Evolutionary conservation across 2,888 invertebrate genomes (phyloP).

Genomic region (Callinectes sapidus): DNA sequence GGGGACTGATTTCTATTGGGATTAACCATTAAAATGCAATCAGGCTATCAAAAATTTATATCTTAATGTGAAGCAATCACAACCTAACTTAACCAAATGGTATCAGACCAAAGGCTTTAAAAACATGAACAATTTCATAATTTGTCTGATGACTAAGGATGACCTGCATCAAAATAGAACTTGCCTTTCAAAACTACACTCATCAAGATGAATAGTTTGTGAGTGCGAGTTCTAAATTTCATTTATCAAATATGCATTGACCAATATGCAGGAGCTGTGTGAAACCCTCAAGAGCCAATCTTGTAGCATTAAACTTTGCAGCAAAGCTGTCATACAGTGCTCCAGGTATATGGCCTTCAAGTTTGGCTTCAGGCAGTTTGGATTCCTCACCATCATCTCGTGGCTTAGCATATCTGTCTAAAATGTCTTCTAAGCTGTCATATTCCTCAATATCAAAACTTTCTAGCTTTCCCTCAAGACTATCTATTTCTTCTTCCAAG

Average conservation of each 20-base stretch:
- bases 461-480: constrained; percentile 58
- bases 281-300: constrained; percentile 66
- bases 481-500: constrained; percentile 59
- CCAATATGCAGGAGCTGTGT: constrained; percentile 62
- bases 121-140: not conserved
- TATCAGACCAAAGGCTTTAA: not conserved
- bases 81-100: not conserved
- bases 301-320: constrained; percentile 65
- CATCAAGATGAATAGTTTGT: not conserved
- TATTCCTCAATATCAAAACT: constrained; percentile 56
- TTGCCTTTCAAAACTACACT: not conserved
- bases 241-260: constrained; percentile 65
- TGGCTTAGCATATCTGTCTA: constrained; percentile 36
- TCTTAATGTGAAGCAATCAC: too few relatives aligned
- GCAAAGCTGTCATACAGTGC: constrained; percentile 60
- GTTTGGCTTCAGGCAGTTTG: constrained; percentile 28
- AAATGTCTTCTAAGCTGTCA: constrained; percentile 56
- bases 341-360: constrained; percentile 29
- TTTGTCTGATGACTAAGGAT: not conserved
- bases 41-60: not conserved
- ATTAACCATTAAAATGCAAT: not conserved
- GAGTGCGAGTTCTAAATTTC: not conserved
- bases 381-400: not conserved
- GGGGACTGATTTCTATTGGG: not conserved
- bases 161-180: not conserved